Evolutionary conservation across 2,888 invertebrate species (phyloP), one percentile per base, ranked within the genome.

Genomic region (Deilephila elpenor): DNA sequence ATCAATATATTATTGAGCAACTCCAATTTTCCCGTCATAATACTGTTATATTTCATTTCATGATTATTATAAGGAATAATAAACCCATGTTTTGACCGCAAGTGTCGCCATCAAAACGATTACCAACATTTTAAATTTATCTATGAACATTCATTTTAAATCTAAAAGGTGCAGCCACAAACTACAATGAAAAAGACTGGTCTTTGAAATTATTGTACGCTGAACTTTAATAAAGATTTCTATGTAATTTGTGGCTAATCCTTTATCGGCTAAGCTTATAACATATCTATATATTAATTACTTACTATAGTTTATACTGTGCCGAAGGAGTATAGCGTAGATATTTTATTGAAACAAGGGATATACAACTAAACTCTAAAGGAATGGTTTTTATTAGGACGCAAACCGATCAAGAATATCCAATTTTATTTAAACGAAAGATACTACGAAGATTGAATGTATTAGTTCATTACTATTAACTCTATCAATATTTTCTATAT

Each of bases 371-470:
- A 25, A 25, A 25, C 25, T 25, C 25, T 25, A 84, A 80, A 83
- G 86, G 87, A 88, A 88, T 86, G 87, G 84, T 84, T 75, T 75
- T 75, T 72, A 76, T 74, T 76, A 75, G 71, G 74, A 71, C 73
- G 73, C 70, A 73, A 76, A 75, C 74, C 74, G 74, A 75, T 64
- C 14, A 59, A 74, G 73, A 74, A 59, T 59, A 75, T 71, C 59
- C 17, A 61, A 51, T 71, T 60, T 59, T 62, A 37, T 34, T 67
- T 17, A n/a, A 56, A 56, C 17, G 53, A 19, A 56, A n/a, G 19
- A n/a, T 56, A 53, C 32, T 75, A 25, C n/a, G 19, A 53, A 25
- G 32, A 44, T 51, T 74, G 74, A 77, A 76, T 73, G 17, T 67
- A 74, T 75, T 44, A 14, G 44, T 44, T 25, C 20, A 20, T 37